These are phyloP conservation scores for Stercorarius parasiticus DNA, from an alignment of 2,113 vertebrate species.

Conservation along the genomic window DNA sequence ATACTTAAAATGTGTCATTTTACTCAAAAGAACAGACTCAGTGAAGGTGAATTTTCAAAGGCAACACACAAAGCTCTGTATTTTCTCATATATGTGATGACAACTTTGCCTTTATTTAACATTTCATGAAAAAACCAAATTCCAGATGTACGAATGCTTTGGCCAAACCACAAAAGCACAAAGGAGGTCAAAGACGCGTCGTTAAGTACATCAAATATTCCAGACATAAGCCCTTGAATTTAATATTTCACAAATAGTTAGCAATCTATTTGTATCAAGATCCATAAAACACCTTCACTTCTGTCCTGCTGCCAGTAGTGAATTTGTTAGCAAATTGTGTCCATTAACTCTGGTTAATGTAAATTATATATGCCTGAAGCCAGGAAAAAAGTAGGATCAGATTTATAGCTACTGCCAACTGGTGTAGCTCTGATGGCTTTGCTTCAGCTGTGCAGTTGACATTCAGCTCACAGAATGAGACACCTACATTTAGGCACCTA, in stretches of 20 bases:
- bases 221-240: neutral
- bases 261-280: neutral
- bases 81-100: neutral
- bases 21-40: neutral
- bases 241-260: neutral
- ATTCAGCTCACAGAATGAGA: neutral
- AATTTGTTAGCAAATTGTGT: neutral
- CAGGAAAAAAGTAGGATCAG: neutral
- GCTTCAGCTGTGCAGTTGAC: neutral
- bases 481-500: neutral
- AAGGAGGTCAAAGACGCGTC: neutral
- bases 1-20: neutral
- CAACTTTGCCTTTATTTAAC: neutral
- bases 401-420: neutral
- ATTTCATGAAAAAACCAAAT: neutral
- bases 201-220: neutral
- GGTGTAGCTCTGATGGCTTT: neutral
- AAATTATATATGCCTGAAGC: neutral
- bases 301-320: neutral
- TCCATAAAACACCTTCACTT: neutral
- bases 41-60: slow-evolving; percentile 24
- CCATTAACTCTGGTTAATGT: neutral
- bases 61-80: neutral
- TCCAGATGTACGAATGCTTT: neutral
- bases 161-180: slow-evolving; percentile 5